Evolutionary conservation across 2,888 invertebrate genomes (phyloP).

Genomic region (Agrotis clavis): DNA sequence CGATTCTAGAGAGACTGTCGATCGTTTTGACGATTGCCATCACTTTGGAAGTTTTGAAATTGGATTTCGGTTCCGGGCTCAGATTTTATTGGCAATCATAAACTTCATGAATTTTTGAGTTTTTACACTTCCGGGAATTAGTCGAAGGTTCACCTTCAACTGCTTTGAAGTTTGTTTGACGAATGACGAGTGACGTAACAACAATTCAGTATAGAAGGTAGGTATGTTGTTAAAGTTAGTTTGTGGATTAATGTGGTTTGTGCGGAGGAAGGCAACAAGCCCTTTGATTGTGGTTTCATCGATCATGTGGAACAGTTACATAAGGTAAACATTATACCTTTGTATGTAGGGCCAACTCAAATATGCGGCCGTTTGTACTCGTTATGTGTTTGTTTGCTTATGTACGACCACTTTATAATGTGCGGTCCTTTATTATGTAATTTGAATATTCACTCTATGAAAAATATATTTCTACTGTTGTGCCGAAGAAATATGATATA

Average conservation of each 20-base stretch:
- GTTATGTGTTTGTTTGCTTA: slow-evolving; percentile 28
- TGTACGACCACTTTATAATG: neutral
- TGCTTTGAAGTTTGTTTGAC: slow-evolving; percentile 27
- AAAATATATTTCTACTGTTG: neutral
- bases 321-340: slow-evolving; percentile 55
- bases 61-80: slow-evolving; percentile 52
- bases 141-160: slow-evolving; percentile 11
- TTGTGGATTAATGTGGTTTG: slow-evolving; percentile 69
- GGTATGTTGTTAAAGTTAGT: slow-evolving; percentile 24
- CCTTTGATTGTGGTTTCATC: slow-evolving; percentile 75
- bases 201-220: neutral
- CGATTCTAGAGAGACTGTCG: slow-evolving; percentile 49
- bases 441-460: slow-evolving; percentile 17
- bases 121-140: slow-evolving; percentile 38
- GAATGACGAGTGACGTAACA: slow-evolving; percentile 25
- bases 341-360: slow-evolving; percentile 36
- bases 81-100: slow-evolving; percentile 60
- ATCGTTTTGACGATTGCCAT: slow-evolving; percentile 59
- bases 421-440: neutral
- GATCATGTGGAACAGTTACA: slow-evolving; percentile 64
- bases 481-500: neutral
- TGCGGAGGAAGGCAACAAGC: slow-evolving; percentile 59
- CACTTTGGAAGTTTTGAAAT: slow-evolving; percentile 61
- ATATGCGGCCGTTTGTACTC: slow-evolving; percentile 30
- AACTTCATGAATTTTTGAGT: slow-evolving; percentile 52